Evolutionary conservation across 1,140 invertebrate genomes (phyloP).

Genomic region (Aplysia californica): DNA sequence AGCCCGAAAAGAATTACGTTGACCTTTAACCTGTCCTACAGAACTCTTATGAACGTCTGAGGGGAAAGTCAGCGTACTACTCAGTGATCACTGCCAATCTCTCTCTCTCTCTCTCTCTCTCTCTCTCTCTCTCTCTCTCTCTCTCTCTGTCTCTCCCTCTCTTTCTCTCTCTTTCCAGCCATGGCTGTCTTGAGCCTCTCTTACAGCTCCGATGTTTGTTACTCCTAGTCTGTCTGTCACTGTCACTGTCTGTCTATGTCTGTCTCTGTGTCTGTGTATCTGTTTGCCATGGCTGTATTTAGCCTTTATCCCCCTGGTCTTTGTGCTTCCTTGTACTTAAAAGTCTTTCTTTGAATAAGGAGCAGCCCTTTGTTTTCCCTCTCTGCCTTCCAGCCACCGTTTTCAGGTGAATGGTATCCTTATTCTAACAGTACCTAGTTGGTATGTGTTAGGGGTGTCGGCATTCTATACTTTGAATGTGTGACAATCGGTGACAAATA

Average conservation of each 20-base stretch:
- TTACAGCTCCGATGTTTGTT: too few relatives aligned
- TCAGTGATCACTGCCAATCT: background rate
- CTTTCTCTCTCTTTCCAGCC: background rate
- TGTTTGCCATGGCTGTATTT: too few relatives aligned
- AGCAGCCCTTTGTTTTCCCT: background rate
- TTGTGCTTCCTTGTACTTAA: too few relatives aligned
- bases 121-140: background rate
- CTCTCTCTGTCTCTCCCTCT: constrained; percentile 1
- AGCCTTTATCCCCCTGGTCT: too few relatives aligned
- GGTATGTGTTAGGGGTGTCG: background rate
- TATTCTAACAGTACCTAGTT: too few relatives aligned
- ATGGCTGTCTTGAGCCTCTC: too few relatives aligned
- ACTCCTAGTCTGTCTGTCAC: background rate
- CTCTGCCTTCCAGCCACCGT: too few relatives aligned
- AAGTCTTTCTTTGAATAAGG: too few relatives aligned
- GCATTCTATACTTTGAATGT: background rate
- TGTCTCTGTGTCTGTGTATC: background rate
- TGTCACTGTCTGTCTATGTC: background rate
- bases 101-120: background rate
- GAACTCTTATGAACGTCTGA: too few relatives aligned
- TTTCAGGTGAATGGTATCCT: too few relatives aligned
- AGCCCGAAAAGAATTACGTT: background rate
- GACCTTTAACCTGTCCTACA: background rate
- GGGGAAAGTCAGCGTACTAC: too few relatives aligned
- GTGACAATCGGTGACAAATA: background rate